Percentiles rank a stretch among this genome's conserved stretches.
Conservation (phyloP, 2,888 invertebrate species). For the Gibbula magus region DNA sequence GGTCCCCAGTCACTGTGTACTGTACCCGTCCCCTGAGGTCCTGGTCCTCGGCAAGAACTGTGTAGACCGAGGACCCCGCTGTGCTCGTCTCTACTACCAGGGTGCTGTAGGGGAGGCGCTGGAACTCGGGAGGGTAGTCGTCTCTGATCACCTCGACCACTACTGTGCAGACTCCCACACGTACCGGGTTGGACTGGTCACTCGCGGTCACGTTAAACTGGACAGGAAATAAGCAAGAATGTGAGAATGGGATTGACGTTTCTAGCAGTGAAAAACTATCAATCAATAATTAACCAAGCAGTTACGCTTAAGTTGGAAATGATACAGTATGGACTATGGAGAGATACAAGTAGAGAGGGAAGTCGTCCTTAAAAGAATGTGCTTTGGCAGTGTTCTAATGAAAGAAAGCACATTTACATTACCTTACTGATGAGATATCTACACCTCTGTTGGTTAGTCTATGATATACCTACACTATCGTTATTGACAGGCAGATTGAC, state of each 20-base stretch:
- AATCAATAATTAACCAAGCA: too few species aligned
- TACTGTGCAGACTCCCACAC: constrained; percentile 40
- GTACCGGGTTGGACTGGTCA: constrained; percentile 57
- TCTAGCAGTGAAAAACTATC: too few species aligned
- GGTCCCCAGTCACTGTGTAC: constrained; percentile 54
- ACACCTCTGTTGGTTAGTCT: too few species aligned
- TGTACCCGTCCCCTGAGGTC: constrained; percentile 53
- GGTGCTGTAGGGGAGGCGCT: constrained; percentile 48
- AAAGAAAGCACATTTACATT: too few species aligned
- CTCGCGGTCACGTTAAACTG: constrained; percentile 51
- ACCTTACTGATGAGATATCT: too few species aligned
- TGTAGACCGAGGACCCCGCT: constrained; percentile 42
- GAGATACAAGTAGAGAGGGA: too few species aligned
- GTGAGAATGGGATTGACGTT: neutral
- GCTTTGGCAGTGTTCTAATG: too few species aligned
- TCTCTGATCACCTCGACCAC: constrained; percentile 48
- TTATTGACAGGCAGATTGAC: neutral
- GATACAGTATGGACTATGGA: too few species aligned
- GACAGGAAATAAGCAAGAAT: constrained; percentile 22
- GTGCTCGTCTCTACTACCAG: constrained; percentile 43
- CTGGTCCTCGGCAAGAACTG: constrained; percentile 54
- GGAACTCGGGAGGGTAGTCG: constrained; percentile 47
- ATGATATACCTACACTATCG: too few species aligned
- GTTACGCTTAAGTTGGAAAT: too few species aligned
- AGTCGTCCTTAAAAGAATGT: too few species aligned